Base-by-base conservation (phyloP, 2,888 invertebrate genomes). In the Pyralis farinalis region DNA sequence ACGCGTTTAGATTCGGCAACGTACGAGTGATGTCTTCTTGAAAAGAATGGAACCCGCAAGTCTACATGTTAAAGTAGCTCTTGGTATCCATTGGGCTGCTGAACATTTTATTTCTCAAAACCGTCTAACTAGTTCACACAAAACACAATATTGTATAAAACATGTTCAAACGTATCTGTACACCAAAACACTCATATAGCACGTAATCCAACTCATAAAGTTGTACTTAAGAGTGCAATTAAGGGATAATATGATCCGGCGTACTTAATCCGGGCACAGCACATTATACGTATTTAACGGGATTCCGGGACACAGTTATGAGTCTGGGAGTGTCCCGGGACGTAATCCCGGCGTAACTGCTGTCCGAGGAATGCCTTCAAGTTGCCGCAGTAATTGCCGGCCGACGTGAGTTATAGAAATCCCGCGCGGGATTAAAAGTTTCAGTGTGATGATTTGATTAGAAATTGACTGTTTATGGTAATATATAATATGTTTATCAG, bases 241-340 rank as follows among this genome's bases (percentile, higher is more conserved):
- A 81, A 74, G 71, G 33, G 74, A 70, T 80, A 77, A 78, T 81
- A 79, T 82, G 79, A 82, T 81, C 75, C 70, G 51, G 68, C 66
- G 51, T 58, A 49, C 63, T 74, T 82, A 85, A 85, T 80, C 82
- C 82, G 50, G 53, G 50, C 59, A 60, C 58, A 71, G 76, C 68
- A 71, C 79, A 80, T 83, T 82, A 82, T 78, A 82, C 78, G 79
- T 83, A 81, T 82, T 85, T 85, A 86, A 82, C 80, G 64, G 75
- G 74, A 79, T 75, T 70, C 69, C 53, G 66, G 71, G 71, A 71
- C 65, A 70, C 71, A 58, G 75, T 83, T 86, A 86, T 83, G 83
- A 85, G 75, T 72, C 64, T 67, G 67, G 73, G 60, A 25, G 25
- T 25, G 25, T 25, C 25, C 25, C 25, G 25, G 25, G 25, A 62